Base-by-base conservation (phyloP, 53 echinoderm and acorn worm species). In the Paelopatides confundens region DNA sequence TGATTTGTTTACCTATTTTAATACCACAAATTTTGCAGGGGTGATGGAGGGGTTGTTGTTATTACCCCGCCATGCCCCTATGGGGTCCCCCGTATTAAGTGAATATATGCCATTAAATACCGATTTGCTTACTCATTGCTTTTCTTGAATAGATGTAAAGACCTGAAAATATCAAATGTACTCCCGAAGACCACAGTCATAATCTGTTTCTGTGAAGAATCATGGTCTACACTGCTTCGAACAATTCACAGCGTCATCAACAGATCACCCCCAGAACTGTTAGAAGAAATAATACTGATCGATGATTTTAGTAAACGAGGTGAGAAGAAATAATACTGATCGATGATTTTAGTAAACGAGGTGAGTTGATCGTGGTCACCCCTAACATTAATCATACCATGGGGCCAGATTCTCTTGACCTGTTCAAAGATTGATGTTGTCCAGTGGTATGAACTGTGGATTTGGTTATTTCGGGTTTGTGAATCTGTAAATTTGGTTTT, bases 171-270 rank as follows among this genome's bases (percentile, higher is more conserved):
- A 65, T 88, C 91, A 11, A 92, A 98, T 58, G 79, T 70, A 40
- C 94, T 98, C 33, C 98, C 98, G 12, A 68, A 66, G 52, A 95
- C 98, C 29, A 89, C 88, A 32, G 74, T 98, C 50, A 95, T 95
- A 54, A 95, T 98, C 31, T 98, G 98, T 58, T 98, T 98, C 86
- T 95, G 93, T 18, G 98, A 98, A 53, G 98, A 98, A 46, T 95
- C 98, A 9, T 98, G 98, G 98, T 95, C 98, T 7, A 94, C 99
- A 1, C 82, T 99, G 29, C 86, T 99, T 0, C 88, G 99, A 0
- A 91, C 96, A 2, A 96, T 99, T 10, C 99, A 99, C 71, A 99
- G 99, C 69, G 94, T 96, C 5, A 11, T 99, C 14, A 99, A 94
- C 38, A 83, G 99, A 87, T 99, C 99, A 31, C 99, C 99, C 4